Percentiles rank a stretch among this genome's conserved stretches.
Evolutionary conservation across 2,888 invertebrate species (phyloP).

Genomic region (Drosophila melanosoma): DNA sequence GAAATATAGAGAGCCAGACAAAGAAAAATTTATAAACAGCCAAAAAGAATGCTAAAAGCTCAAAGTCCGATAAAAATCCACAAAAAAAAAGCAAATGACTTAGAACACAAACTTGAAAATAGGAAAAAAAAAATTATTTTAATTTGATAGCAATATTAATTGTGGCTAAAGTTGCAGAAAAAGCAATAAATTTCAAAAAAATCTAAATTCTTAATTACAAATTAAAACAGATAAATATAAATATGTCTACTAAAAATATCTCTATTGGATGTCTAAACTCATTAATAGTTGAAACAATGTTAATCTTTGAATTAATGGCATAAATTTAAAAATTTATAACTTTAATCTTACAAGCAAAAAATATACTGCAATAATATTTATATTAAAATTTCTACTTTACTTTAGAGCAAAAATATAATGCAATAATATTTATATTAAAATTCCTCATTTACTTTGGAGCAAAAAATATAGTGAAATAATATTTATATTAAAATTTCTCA

Average conservation of each 20-base stretch:
- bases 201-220: background rate
- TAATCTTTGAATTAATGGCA: background rate
- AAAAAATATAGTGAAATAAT: conserved; percentile 1
- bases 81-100: conserved; percentile 55
- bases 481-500: background rate
- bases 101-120: conserved; percentile 55
- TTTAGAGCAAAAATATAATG: no score
- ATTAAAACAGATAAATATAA: background rate
- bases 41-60: conserved; percentile 26
- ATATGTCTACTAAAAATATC: background rate
- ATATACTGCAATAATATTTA: background rate
- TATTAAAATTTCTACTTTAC: background rate
- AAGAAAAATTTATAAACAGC: conserved; percentile 15
- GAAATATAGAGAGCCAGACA: conserved; percentile 23
- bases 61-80: conserved; percentile 27
- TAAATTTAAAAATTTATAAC: background rate
- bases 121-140: background rate
- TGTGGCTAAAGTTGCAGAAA: background rate
- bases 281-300: background rate
- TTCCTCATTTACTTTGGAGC: background rate
- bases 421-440: background rate
- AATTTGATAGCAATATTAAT: background rate
- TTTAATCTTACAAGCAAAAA: conserved; percentile 1
- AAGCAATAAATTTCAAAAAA: background rate
- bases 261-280: background rate